These are phyloP conservation scores for Tenthredo mesomela DNA, from an alignment of 2,888 invertebrate genomes.

Conservation along the genomic window DNA sequence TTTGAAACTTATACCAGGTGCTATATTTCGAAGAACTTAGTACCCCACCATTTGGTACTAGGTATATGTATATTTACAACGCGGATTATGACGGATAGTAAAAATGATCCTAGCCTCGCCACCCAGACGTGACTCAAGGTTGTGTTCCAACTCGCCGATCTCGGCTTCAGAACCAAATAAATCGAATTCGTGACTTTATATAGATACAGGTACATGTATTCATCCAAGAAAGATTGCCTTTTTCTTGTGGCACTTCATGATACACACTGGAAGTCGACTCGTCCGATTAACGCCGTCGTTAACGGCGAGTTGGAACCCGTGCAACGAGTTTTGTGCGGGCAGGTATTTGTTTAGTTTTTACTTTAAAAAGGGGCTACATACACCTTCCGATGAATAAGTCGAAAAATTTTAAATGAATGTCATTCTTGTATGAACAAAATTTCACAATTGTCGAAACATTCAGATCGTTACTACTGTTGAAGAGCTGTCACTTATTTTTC, in stretches of 20 bases:
- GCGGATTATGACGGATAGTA: background rate
- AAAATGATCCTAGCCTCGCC: background rate
- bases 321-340: slow-evolving; percentile 13
- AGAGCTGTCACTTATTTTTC: too few relatives aligned
- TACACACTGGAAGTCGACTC: background rate
- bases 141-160: slow-evolving; percentile 68
- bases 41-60: background rate
- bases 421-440: background rate
- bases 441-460: background rate
- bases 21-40: background rate
- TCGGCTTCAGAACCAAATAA: background rate
- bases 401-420: background rate
- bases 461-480: too few relatives aligned
- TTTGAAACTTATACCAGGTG: slow-evolving; percentile 27
- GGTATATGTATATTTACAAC: slow-evolving; percentile 1
- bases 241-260: background rate
- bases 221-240: background rate
- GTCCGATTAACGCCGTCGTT: slow-evolving; percentile 43
- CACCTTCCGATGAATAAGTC: background rate
- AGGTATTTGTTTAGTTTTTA: slow-evolving; percentile 23
- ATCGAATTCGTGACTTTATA: background rate
- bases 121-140: slow-evolving; percentile 54
- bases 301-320: slow-evolving; percentile 45
- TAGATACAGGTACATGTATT: background rate
- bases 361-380: background rate